Base-by-base conservation (phyloP, 2,888 invertebrate species). In the Clunio marinus region DNA sequence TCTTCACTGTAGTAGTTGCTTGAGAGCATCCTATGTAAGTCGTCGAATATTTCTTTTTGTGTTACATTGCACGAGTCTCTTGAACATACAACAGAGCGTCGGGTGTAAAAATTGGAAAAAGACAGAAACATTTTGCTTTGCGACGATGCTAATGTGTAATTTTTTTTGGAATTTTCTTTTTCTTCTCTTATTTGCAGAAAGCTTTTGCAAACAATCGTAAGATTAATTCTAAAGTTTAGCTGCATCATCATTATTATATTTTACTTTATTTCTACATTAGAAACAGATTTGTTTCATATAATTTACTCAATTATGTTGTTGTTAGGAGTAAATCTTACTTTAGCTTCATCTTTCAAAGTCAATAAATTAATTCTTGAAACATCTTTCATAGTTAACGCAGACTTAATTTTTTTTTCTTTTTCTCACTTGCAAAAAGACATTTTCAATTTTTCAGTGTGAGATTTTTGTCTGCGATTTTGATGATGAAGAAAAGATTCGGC, bases 401-500 rank as follows among this genome's bases (percentile, higher is more conserved):
- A n/a, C n/a, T n/a, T n/a, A n/a, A n/a, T n/a, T n/a, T n/a, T n/a
- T n/a, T n/a, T n/a, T n/a, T n/a, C n/a, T n/a, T n/a, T 58, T 59
- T 41, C 41, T 62, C 62, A 37, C 37, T 37, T 46, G 17, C 41
- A 45, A 63, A 63, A 63, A 63, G 57, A 28, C n/a, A 63, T 63
- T 63, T 57, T 55, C 32, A 7, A 7, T 32, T 57, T 51, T 57
- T 57, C 57, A 27, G 15, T 37, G 35, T 41, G 24, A 62, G 32
- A 62, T n/a, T n/a, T 62, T 66, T 66, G 66, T 66, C 66, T 66
- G 55, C 55, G 66, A 66, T 55, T 66, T 65, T 66, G 66, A 66
- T 66, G n/a, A 55, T 51, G 55, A 66, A 55, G 15, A 32, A 32
- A 35, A 45, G 35, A 51, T 10, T 59, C 24, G 25, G n/a, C 8